These are phyloP conservation scores for Styela clava DNA, from an alignment of 23 tunicate genomes.

Conservation along the genomic window DNA sequence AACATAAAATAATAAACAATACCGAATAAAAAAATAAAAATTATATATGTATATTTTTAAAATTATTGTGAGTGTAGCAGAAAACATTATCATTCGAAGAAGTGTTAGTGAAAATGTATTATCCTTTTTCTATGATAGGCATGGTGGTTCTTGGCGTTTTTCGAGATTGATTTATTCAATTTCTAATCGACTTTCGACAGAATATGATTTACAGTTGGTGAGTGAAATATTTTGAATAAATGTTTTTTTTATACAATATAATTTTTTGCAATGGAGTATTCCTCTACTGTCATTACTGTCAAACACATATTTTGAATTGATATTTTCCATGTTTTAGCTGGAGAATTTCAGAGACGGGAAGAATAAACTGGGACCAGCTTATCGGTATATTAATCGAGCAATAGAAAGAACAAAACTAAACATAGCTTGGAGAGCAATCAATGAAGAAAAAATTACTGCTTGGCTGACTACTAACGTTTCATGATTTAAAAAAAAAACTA, in stretches of 20 bases:
- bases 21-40: too few relatives aligned
- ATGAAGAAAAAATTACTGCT: slow-evolving; percentile 31
- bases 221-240: slow-evolving; percentile 12
- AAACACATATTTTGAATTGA: too few relatives aligned
- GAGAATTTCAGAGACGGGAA: slow-evolving; percentile 32
- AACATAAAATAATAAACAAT: too few relatives aligned
- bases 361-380: slow-evolving; percentile 31
- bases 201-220: slow-evolving; percentile 45
- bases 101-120: too few relatives aligned
- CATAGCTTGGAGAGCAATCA: slow-evolving; percentile 41
- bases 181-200: slow-evolving; percentile 40
- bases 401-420: slow-evolving; percentile 47
- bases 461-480: slow-evolving; percentile 29
- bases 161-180: slow-evolving; percentile 18
- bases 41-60: too few relatives aligned
- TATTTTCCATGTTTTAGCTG: slow-evolving; percentile 15
- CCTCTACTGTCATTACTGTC: too few relatives aligned
- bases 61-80: too few relatives aligned
- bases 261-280: too few relatives aligned
- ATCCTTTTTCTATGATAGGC: too few relatives aligned
- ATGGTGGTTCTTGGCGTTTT: slow-evolving; percentile 27
- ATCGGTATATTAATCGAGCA: slow-evolving; percentile 38
- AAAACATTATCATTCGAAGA: too few relatives aligned
- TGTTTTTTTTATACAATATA: too few relatives aligned
- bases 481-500: too few relatives aligned